Conservation (phyloP, 2,113 vertebrate species). For the Ctenodactylus gundi region DNA sequence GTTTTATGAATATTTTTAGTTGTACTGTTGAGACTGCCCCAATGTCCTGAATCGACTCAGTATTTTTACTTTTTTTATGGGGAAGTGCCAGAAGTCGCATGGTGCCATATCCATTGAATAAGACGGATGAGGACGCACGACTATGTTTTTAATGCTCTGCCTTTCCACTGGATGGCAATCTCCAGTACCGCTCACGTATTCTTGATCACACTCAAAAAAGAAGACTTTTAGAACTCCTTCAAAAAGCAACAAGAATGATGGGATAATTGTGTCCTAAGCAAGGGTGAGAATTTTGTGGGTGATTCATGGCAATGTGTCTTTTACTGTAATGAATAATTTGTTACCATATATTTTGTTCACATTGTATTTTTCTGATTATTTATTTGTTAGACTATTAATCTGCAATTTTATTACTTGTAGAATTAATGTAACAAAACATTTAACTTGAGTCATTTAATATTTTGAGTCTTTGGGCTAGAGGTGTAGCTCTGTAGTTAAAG, state of each 20-base stretch:
- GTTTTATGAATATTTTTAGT: neutral
- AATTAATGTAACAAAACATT: neutral
- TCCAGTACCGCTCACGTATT: neutral
- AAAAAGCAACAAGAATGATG: neutral
- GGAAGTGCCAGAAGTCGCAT: neutral
- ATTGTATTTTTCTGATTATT: neutral
- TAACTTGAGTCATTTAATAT: neutral
- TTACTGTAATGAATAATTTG: neutral
- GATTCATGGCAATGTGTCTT: neutral
- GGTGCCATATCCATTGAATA: neutral
- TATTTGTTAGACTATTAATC: neutral
- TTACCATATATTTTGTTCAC: neutral
- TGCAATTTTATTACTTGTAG: neutral
- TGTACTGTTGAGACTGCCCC: neutral
- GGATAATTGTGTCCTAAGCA: neutral
- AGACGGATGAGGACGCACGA: neutral
- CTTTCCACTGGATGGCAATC: neutral
- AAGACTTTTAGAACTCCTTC: neutral
- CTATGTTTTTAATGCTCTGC: neutral
- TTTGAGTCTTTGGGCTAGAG: slow-evolving; percentile 19
- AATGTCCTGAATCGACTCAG: neutral
- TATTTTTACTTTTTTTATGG: neutral
- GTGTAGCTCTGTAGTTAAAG: no score
- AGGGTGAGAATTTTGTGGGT: neutral
- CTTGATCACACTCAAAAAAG: neutral